Percentiles rank a stretch among this genome's conserved stretches.
These are phyloP conservation scores for Sebastiscus tertius DNA, from an alignment of 2,797 vertebrate genomes.

Conservation along the genomic window DNA sequence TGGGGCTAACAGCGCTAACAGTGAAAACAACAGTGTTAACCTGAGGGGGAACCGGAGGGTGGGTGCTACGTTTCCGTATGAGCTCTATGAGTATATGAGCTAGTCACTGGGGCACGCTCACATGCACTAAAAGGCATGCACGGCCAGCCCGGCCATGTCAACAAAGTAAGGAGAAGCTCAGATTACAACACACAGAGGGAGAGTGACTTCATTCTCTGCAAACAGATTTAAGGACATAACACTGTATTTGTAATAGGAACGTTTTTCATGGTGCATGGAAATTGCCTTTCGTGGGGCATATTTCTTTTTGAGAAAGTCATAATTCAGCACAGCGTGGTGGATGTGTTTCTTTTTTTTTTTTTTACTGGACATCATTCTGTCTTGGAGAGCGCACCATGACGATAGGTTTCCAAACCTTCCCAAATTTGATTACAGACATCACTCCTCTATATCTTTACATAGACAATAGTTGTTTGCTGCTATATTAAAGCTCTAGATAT, in stretches of 20 bases:
- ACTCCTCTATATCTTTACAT: not conserved
- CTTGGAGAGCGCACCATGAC: slow-evolving; percentile 74
- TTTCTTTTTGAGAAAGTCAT: slow-evolving; percentile 41
- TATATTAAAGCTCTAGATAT: not conserved
- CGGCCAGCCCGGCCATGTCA: too few species aligned
- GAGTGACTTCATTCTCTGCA: not conserved
- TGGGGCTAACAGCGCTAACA: not conserved
- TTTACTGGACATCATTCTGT: slow-evolving; percentile 75
- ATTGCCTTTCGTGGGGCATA: slow-evolving; percentile 38
- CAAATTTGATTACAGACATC: slow-evolving; percentile 77
- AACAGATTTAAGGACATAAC: slow-evolving; percentile 80
- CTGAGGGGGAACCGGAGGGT: not conserved
- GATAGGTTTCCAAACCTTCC: slow-evolving; percentile 75
- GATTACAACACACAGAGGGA: not conserved
- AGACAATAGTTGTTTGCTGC: not conserved
- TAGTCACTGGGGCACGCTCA: too few species aligned
- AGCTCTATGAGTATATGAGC: too few species aligned
- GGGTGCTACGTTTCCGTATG: not conserved
- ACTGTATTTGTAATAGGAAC: slow-evolving; percentile 72
- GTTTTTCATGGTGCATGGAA: slow-evolving; percentile 67
- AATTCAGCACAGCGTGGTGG: slow-evolving; percentile 7
- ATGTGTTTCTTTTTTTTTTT: slow-evolving; percentile 33
- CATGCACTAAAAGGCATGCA: too few species aligned
- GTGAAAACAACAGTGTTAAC: not conserved
- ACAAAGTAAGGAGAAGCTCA: too few species aligned